phyloP scores from a whole-genome alignment of 2,888 invertebrate species.

The Apamea anceps region DNA sequence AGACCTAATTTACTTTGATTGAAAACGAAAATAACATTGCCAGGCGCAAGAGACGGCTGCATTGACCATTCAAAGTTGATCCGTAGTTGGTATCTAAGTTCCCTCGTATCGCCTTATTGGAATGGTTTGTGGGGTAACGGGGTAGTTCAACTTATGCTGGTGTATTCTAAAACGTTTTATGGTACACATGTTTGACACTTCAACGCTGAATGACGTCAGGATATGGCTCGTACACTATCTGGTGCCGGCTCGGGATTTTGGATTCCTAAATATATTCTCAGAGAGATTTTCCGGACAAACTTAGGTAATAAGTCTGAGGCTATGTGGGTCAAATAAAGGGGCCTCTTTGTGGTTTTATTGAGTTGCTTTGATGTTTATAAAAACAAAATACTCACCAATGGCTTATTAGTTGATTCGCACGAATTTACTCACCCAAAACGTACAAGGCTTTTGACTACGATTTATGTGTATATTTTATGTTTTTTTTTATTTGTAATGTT shows the following conservation, averaged over 20 bases:
- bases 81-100: conserved; percentile 57
- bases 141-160: conserved; percentile 67
- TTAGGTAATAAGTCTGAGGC: background rate
- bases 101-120: conserved; percentile 54
- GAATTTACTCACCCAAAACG: too few relatives aligned
- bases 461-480: too few relatives aligned
- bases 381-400: conserved; percentile 1
- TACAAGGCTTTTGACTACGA: too few relatives aligned
- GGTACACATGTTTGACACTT: conserved; percentile 75
- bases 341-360: conserved; percentile 6
- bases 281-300: conserved; percentile 18
- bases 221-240: conserved; percentile 76
- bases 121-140: conserved; percentile 46
- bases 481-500: too few relatives aligned
- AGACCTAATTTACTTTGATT: conserved; percentile 65
- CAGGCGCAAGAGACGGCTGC: conserved; percentile 63
- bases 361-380: background rate
- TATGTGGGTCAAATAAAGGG: conserved; percentile 15
- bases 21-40: conserved; percentile 62
- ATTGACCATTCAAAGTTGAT: conserved; percentile 68
- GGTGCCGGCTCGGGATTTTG: conserved; percentile 58
- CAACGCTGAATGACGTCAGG: conserved; percentile 72
- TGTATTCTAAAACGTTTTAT: conserved; percentile 72
- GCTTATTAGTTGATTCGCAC: too few relatives aligned
- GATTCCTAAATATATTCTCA: conserved; percentile 55